Conservation (phyloP, 2,888 invertebrate species). For the Drosophila mayaguana region DNA sequence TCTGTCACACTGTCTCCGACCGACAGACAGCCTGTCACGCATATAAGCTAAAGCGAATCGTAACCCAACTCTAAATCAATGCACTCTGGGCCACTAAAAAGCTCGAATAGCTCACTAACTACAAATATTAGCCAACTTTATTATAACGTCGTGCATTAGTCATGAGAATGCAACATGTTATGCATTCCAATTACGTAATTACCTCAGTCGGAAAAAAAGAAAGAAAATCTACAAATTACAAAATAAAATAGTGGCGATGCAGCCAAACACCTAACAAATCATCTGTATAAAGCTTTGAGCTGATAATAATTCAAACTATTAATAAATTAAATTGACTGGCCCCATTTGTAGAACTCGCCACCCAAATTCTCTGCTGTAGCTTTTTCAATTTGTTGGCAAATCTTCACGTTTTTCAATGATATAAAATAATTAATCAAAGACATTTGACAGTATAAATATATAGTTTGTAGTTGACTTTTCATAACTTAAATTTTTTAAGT, state of each 20-base stretch:
- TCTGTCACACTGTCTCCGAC: conserved; percentile 7
- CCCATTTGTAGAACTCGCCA: neutral
- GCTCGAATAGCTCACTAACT: conserved; percentile 34
- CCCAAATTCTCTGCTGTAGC: no score
- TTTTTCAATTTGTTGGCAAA: no score
- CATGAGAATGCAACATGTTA: conserved; percentile 38
- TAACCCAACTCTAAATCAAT: conserved; percentile 14
- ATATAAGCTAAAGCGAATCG: conserved; percentile 24
- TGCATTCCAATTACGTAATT: conserved; percentile 32
- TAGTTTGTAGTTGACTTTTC: no score
- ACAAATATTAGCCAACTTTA: conserved; percentile 39
- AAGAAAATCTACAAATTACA: neutral
- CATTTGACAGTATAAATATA: no score
- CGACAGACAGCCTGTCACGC: conserved; percentile 33
- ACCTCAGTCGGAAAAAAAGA: neutral
- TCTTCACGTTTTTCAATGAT: no score
- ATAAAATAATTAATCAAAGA: no score
- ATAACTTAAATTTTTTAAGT: no score
- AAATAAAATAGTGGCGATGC: neutral
- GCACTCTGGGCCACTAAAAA: conserved; percentile 16
- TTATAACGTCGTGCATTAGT: conserved; percentile 41
- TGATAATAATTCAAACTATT: neutral
- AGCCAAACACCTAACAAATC: neutral
- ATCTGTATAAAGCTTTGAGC: neutral
- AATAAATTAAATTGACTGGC: neutral